Conservation (phyloP, 2,113 vertebrate genomes). For the Platysteira castanea region DNA sequence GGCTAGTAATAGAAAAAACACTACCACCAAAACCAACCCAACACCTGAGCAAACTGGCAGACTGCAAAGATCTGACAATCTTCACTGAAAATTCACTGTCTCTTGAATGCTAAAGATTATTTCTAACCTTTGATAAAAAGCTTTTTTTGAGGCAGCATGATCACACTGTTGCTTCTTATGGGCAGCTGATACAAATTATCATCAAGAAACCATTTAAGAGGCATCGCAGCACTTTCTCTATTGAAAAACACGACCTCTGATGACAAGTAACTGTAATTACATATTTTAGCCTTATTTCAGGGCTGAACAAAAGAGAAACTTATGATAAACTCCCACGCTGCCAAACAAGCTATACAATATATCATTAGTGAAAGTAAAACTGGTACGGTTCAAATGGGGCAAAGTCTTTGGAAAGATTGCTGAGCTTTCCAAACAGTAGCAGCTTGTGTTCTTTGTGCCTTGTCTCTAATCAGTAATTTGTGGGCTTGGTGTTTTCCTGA, state of each 20-base stretch:
- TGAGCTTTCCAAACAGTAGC: not conserved
- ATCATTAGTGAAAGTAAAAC: not conserved
- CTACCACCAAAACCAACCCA: not conserved
- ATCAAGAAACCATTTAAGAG: conserved; percentile 19
- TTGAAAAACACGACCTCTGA: conserved; percentile 25
- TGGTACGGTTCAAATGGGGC: not conserved
- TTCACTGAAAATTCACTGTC: not conserved
- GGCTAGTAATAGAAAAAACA: not conserved
- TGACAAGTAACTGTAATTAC: conserved; percentile 36
- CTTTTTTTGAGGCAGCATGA: not conserved
- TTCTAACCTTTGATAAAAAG: conserved; percentile 13
- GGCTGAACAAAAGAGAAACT: not conserved
- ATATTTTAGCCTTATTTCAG: conserved; percentile 8
- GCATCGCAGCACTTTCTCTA: not conserved
- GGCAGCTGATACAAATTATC: conserved; percentile 15
- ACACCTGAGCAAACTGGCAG: not conserved
- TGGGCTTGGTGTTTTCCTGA: not conserved
- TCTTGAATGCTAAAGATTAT: not conserved
- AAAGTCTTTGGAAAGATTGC: not conserved
- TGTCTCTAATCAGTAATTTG: not conserved
- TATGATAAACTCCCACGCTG: not conserved
- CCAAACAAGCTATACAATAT: not conserved
- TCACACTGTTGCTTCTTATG: not conserved
- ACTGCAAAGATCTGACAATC: not conserved
- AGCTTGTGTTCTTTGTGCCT: not conserved